phyloP scores from a whole-genome alignment of 2,797 vertebrate genomes.

The Coregonus sp. region DNA sequence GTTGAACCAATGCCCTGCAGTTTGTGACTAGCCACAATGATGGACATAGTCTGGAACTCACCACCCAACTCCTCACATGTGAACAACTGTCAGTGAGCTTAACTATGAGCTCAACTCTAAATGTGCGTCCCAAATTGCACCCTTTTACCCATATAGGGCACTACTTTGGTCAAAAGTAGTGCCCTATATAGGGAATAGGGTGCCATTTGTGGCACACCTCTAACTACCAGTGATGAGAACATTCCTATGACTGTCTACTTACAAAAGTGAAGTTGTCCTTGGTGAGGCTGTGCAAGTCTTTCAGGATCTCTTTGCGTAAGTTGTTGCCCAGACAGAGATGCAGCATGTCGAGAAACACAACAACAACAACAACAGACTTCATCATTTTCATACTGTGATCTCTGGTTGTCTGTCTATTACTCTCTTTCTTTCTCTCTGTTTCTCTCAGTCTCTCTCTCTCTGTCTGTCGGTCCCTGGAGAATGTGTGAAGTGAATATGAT shows the following conservation, averaged over 20 bases:
- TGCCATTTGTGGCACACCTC: not conserved
- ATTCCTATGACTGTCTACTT: slow-evolving; percentile 43
- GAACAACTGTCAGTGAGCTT: not conserved
- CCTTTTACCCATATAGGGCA: not conserved
- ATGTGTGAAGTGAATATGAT: slow-evolving; percentile 32
- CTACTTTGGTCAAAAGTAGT: not conserved
- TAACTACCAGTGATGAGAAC: not conserved
- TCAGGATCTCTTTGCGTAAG: not conserved
- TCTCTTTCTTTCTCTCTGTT: no score
- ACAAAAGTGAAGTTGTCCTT: not conserved
- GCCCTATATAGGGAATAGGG: not conserved
- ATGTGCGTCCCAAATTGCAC: not conserved
- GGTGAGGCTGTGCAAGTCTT: fast-evolving
- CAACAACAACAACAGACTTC: slow-evolving; percentile 33
- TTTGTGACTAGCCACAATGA: no score
- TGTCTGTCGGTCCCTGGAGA: slow-evolving; percentile 17
- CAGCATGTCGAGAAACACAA: slow-evolving; percentile 43
- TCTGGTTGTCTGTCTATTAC: not conserved
- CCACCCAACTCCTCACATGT: not conserved
- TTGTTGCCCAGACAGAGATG: slow-evolving; percentile 14
- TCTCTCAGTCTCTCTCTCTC: slow-evolving; percentile 13
- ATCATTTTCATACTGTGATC: slow-evolving; percentile 33
- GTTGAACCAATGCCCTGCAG: no score
- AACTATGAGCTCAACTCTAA: not conserved
- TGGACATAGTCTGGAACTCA: not conserved